These are phyloP conservation scores for Campoplex capitator DNA, from an alignment of 2,888 invertebrate species.

Conservation along the genomic window DNA sequence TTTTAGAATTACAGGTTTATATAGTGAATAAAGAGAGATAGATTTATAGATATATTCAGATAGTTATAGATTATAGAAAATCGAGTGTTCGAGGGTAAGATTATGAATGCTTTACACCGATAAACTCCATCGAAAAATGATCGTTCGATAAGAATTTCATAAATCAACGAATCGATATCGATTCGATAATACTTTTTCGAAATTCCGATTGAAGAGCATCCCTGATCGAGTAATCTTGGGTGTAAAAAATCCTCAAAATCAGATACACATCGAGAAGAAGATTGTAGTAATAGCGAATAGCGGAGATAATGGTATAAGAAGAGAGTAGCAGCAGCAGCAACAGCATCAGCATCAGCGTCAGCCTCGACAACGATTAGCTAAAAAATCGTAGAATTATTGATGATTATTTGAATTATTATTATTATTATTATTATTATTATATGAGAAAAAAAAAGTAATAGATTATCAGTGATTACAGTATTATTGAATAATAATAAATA, in stretches of 20 bases:
- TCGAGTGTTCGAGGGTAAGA: constrained; percentile 24
- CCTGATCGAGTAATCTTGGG: neutral
- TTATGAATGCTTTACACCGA: neutral
- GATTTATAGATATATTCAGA: constrained; percentile 39
- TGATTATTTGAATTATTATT: constrained; percentile 49
- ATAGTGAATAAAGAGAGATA: neutral
- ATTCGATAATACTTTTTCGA: neutral
- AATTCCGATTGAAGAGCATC: neutral
- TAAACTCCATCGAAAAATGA: neutral
- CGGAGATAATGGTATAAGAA: constrained; percentile 73
- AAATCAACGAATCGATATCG: neutral
- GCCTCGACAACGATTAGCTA: constrained; percentile 68
- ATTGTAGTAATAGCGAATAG: constrained; percentile 64
- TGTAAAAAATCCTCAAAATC: constrained; percentile 24
- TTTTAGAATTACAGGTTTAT: constrained; percentile 34
- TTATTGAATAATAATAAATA: constrained; percentile 41
- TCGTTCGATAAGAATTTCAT: neutral
- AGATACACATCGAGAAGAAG: constrained; percentile 17
- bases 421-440: neutral
- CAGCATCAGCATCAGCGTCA: constrained; percentile 55
- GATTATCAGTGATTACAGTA: constrained; percentile 31
- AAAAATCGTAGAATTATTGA: constrained; percentile 62
- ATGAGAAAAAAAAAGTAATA: neutral
- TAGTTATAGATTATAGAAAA: constrained; percentile 38
- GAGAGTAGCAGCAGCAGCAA: constrained; percentile 71